Conservation (phyloP, 2,797 vertebrate genomes). For the Channa striata region DNA sequence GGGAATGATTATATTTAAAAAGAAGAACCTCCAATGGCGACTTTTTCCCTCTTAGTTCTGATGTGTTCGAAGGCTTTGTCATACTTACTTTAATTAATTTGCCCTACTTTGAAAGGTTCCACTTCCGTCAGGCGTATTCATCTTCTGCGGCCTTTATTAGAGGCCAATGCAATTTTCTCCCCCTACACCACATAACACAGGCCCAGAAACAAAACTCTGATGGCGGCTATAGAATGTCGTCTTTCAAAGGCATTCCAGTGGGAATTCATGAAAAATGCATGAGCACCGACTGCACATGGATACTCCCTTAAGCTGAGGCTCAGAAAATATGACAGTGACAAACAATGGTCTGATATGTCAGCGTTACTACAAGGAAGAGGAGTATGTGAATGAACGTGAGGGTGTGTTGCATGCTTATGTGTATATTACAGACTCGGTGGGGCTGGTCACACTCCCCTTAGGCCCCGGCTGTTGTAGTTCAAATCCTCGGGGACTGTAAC, state of each 20-base stretch:
- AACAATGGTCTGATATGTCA: conserved; percentile 75
- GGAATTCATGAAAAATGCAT: conserved; percentile 85
- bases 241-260: conserved; percentile 73
- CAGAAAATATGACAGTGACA: conserved; percentile 77
- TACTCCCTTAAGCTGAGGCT: conserved; percentile 72
- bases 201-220: conserved; percentile 64
- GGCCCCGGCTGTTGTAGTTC: conserved; percentile 14
- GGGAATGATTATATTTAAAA: conserved; percentile 42
- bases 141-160: conserved; percentile 68
- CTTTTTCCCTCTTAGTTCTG: conserved; percentile 28
- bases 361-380: conserved; percentile 41
- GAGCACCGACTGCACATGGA: conserved; percentile 75
- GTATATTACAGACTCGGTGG: conserved; percentile 52
- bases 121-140: conserved; percentile 46
- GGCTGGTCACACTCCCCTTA: conserved; percentile 50
- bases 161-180: conserved; percentile 68
- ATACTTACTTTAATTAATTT: conserved; percentile 69
- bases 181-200: conserved; percentile 64
- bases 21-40: conserved; percentile 14
- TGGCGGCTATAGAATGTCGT: conserved; percentile 58
- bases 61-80: conserved; percentile 31
- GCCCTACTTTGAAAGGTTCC: conserved; percentile 57
- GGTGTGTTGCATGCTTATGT: conserved; percentile 47
- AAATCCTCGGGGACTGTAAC: conserved; percentile 23
- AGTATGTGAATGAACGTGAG: conserved; percentile 49